These are phyloP conservation scores for Speoplatyrhinus poulsoni DNA, from an alignment of 2,113 vertebrate species.

Conservation along the genomic window DNA sequence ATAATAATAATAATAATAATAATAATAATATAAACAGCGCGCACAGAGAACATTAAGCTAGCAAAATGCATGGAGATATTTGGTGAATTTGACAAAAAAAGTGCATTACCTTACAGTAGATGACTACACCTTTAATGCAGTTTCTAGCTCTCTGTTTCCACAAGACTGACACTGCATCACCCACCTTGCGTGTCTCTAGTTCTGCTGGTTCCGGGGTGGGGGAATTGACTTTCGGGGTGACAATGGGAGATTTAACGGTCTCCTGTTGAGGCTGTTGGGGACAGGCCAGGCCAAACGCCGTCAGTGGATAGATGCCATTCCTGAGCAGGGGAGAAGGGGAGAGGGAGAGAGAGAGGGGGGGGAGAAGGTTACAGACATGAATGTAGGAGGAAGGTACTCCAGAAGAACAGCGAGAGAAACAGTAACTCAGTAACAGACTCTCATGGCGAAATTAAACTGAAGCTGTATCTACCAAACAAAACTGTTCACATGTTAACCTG, in stretches of 20 bases:
- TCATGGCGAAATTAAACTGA: not conserved
- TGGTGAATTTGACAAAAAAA: too few relatives aligned
- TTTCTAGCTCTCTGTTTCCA: not conserved
- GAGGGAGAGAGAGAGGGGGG: not conserved
- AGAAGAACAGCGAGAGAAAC: not conserved
- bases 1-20: too few relatives aligned
- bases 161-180: not conserved
- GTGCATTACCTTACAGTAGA: too few relatives aligned
- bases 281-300: slow-evolving; percentile 87
- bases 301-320: slow-evolving; percentile 97
- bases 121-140: not conserved
- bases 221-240: slow-evolving; percentile 88
- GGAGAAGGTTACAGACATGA: not conserved
- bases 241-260: slow-evolving; percentile 86
- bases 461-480: not conserved
- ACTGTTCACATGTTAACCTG: not conserved
- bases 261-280: slow-evolving; percentile 91
- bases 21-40: not conserved
- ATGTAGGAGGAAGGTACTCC: not conserved
- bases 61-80: too few relatives aligned
- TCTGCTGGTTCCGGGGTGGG: slow-evolving; percentile 94
- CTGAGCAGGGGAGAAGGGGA: slow-evolving; percentile 54
- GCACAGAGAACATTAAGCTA: too few relatives aligned
- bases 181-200: slow-evolving; percentile 92
- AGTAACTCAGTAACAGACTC: not conserved